Evolutionary conservation across 2,888 invertebrate species (phyloP), one percentile per base, ranked within the genome.

Genomic region (Caenorhabditis sp.): DNA sequence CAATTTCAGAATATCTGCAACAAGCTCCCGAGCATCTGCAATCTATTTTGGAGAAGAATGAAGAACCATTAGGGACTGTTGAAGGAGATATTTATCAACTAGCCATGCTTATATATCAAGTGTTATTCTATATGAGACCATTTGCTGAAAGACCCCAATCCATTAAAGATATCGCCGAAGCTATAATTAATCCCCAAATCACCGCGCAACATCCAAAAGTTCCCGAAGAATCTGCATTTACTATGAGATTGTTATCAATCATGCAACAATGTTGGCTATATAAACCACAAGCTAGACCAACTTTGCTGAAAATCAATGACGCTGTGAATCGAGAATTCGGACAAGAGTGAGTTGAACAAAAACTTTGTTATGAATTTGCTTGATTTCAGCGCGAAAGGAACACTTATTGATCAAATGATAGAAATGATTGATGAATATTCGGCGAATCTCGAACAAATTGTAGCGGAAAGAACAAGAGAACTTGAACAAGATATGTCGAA

Each of bases 381-480:
- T n/a, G n/a, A n/a, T 69, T 76, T 31, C 57, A 79, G 79, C 53
- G 76, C 67, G 0, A 78, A 79, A 74, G 80, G 80, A 50, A 78
- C 80, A 1, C 67, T 82, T 1, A 80, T 82, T 26, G 82, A 82
- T 63, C 79, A 79, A 57, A 80, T 82, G 82, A 82, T 82, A 1
- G 71, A 74, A 23, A 82, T 82, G 82, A 76, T 82, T 25, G 82
- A 82, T 57, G 82, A 82, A 61, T 82, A 82, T 63, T 78, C 78
- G 21, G 79, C 76, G 1, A 78, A 82, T 63, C 54, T 82, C 56
- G 80, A 82, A 49, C 65, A 80, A 59, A 78, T 82, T 60, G 82
- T 82, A 1, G 75, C 80, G 17, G 76, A 78, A 58, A 57, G 82
- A 63, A 80, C 80, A 8, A 57, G 73, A 59, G 76, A 77, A 26